Evolutionary conservation across 2,797 vertebrate genomes (phyloP), one percentile per base, ranked within the genome.

Genomic region (Onychomys leucogaster): DNA sequence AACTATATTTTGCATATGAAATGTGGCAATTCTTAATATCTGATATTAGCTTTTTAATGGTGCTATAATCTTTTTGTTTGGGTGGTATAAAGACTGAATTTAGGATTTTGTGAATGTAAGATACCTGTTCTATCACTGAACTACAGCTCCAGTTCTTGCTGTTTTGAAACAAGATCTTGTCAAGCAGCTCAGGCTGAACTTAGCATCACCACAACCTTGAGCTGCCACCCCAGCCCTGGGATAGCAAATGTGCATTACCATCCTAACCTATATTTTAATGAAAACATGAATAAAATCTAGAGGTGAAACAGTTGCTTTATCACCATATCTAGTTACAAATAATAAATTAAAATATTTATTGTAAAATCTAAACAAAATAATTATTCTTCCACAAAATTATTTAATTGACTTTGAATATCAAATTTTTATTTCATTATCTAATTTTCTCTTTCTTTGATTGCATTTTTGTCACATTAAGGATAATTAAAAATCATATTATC

Each of bases 291-390:
- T 4, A 73, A 34, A 83, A 52, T 2, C 5, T 17, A 87, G 19
- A 73, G 5, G 6, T 88, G 19, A 77, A 9, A 55, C 4, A 12
- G 49, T 94, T 82, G 2, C 2, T 71, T 78, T 86, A 46, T 43
- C 43, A 59, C 14, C 6, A 67, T 65, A 65, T 78, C 11, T 63
- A 49, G 12, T 97, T 92, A 83, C 32, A 77, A 82, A 65, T 16
- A 82, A 46, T 52, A 5, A 83, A 94, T 71, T 95, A 80, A 93
- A 63, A 10, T 82, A 52, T 82, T 92, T 21, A 29, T 13, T 59
- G 27, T 52, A 14, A 86, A 91, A 73, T 32, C 37, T 5, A 57
- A 57, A 57, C 55, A 57, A 57, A 65, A 76, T 63, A 94, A 82
- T 85, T 57, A 77, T 75, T 95, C 34, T 91, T 7, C 41, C 25